phyloP scores from a whole-genome alignment of 1,140 invertebrate genomes.

The Vanessa atalanta region DNA sequence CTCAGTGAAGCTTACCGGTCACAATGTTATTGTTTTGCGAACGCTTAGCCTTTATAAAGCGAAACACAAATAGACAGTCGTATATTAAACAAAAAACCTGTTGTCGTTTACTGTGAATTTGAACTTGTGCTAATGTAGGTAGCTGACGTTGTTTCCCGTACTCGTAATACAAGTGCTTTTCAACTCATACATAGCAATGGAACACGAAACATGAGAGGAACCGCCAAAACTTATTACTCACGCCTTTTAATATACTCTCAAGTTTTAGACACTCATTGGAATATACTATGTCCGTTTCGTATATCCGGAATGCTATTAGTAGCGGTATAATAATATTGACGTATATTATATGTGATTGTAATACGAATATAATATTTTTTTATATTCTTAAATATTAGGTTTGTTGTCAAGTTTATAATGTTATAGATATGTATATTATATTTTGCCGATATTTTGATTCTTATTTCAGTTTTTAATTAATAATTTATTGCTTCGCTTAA shows the following conservation, averaged over 20 bases:
- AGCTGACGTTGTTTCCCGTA: conserved; percentile 55
- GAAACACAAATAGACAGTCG: conserved; percentile 68
- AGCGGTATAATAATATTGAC: conserved; percentile 13
- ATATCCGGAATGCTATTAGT: conserved; percentile 16
- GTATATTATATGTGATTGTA: conserved; percentile 14
- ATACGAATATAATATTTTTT: background rate
- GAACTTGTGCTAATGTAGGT: conserved; percentile 60
- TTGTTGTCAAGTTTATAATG: background rate
- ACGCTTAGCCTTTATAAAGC: conserved; percentile 72
- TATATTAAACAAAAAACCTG: conserved; percentile 70
- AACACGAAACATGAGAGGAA: conserved; percentile 23
- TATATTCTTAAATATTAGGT: background rate
- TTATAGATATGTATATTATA: too few relatives aligned
- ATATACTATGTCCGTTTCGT: conserved; percentile 41
- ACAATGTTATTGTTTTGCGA: conserved; percentile 61
- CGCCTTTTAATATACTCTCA: conserved; percentile 39
- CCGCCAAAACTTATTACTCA: conserved; percentile 56
- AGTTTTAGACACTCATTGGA: conserved; percentile 41
- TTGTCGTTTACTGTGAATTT: conserved; percentile 67
- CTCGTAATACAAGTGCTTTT: conserved; percentile 40
- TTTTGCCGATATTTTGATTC: too few relatives aligned
- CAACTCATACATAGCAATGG: conserved; percentile 43
- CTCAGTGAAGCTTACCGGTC: conserved; percentile 62
- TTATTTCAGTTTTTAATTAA: too few relatives aligned
- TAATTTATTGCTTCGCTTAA: too few relatives aligned